Conservation (phyloP, 2,888 invertebrate species). For the Ornithoptera alexandrae region DNA sequence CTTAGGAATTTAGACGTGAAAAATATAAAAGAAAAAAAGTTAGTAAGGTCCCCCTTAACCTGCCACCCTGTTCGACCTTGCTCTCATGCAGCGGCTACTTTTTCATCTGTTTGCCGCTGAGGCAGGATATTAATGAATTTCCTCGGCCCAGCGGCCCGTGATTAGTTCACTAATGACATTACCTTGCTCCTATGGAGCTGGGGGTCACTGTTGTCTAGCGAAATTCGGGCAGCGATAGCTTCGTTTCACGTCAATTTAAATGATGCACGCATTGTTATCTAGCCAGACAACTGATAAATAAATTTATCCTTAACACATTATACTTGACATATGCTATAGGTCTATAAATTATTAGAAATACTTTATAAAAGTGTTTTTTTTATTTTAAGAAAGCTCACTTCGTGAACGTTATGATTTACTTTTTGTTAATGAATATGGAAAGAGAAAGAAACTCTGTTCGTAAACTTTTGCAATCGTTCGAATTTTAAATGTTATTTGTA, state of each 20-base stretch:
- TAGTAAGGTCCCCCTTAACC: conserved; percentile 31
- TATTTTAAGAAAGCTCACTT: too few relatives aligned
- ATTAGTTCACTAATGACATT: conserved; percentile 85
- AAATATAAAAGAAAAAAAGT: conserved; percentile 35
- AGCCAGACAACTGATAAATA: neutral
- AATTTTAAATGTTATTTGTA: conserved; percentile 34
- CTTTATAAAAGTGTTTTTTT: neutral
- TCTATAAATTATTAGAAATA: too few relatives aligned
- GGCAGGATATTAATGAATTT: conserved; percentile 86
- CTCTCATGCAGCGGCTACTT: conserved; percentile 43
- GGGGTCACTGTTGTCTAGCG: conserved; percentile 46
- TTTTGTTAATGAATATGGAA: too few relatives aligned
- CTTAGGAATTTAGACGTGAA: conserved; percentile 41
- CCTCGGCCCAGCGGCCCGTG: conserved; percentile 82
- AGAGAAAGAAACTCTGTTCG: neutral
- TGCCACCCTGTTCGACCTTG: conserved; percentile 32
- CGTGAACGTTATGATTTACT: too few relatives aligned
- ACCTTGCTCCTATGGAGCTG: conserved; percentile 60
- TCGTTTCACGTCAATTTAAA: neutral
- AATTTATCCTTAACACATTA: too few relatives aligned
- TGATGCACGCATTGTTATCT: neutral
- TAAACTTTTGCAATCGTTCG: conserved; percentile 31
- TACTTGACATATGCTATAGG: too few relatives aligned
- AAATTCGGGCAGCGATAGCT: conserved; percentile 33
- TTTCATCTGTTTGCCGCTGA: conserved; percentile 53